These are phyloP conservation scores for Collichthys lucidus DNA, from an alignment of 2,113 vertebrate species.

Conservation along the genomic window DNA sequence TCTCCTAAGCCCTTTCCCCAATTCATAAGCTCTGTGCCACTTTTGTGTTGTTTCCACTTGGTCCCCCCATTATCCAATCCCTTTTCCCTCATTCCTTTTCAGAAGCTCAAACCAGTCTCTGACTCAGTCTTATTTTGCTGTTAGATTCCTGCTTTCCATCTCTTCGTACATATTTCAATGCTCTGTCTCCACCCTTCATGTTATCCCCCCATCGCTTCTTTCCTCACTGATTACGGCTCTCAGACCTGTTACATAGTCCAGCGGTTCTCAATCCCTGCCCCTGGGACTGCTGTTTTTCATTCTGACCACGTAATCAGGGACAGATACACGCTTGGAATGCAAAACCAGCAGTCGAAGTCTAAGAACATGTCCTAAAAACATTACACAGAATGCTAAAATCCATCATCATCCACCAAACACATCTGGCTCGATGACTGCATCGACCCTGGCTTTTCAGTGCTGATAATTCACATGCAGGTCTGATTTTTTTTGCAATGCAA, in stretches of 20 bases:
- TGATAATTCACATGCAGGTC: too few species aligned
- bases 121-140: background rate
- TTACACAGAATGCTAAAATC: background rate
- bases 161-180: background rate
- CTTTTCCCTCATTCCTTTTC: conserved; percentile 14
- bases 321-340: background rate
- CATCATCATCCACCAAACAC: background rate
- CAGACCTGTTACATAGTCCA: conserved; percentile 5
- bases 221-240: background rate
- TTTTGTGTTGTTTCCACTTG: too few species aligned
- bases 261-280: conserved; percentile 3
- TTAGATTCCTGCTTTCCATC: background rate
- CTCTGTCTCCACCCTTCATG: background rate
- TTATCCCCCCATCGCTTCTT: background rate
- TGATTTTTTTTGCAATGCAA: too few species aligned
- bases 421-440: background rate
- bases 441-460: background rate
- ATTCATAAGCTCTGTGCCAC: too few species aligned
- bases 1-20: too few species aligned
- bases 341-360: background rate
- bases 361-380: background rate
- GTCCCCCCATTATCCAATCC: too few species aligned
- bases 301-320: background rate
- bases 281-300: background rate
- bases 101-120: conserved; percentile 3